Conservation (phyloP, 2,113 vertebrate genomes). For the Saccopteryx bilineata region DNA sequence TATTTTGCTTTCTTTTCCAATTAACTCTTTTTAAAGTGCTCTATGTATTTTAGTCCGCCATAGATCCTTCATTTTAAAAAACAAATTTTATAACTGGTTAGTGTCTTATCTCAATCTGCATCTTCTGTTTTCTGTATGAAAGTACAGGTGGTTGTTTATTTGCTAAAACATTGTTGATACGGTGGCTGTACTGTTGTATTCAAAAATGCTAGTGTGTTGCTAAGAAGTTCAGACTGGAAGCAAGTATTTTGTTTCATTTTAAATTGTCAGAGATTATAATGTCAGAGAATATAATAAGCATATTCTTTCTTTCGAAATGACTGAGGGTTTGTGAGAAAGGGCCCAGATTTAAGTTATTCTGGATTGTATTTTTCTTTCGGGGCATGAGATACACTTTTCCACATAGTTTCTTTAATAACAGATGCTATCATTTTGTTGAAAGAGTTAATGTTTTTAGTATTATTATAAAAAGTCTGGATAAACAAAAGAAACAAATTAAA, state of each 20-base stretch:
- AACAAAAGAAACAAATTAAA: background rate
- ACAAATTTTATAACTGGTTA: background rate
- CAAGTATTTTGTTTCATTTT: conserved; percentile 20
- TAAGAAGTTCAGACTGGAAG: conserved; percentile 8
- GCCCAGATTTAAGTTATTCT: conserved; percentile 20
- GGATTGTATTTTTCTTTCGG: background rate
- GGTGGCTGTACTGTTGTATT: background rate
- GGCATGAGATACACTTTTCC: background rate
- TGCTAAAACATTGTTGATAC: background rate
- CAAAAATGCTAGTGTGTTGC: background rate
- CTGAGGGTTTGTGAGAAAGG: background rate
- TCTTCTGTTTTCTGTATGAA: conserved; percentile 18
- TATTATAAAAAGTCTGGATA: background rate
- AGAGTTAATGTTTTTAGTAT: background rate
- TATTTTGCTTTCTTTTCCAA: conserved; percentile 63
- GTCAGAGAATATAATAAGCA: background rate
- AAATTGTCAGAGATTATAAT: conserved; percentile 20
- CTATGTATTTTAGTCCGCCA: conserved; percentile 32
- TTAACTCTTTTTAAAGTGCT: conserved; percentile 47
- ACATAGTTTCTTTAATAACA: background rate
- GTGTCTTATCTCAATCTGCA: conserved; percentile 2
- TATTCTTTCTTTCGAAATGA: conserved; percentile 14
- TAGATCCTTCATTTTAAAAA: background rate
- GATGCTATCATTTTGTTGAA: conserved; percentile 34
- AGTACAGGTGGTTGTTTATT: background rate